Evolutionary conservation across 2,888 invertebrate species (phyloP), one percentile per base, ranked within the genome.

Genomic region (Lingula anatina): DNA sequence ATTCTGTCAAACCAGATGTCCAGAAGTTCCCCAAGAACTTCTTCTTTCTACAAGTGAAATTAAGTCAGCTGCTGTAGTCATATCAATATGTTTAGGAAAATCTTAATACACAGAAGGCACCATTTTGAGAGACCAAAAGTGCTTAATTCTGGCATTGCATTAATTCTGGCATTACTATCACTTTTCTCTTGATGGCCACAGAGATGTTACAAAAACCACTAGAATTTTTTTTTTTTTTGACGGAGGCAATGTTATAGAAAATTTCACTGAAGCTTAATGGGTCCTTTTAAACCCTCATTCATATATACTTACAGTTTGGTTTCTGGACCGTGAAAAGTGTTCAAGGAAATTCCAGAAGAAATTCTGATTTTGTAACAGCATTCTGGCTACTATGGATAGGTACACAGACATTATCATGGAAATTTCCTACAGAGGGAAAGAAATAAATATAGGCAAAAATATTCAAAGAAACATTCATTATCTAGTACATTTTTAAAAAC

Each of bases 1-100:
- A 91, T 87, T 75, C 85, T 86, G 55, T 84, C 83, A 5, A 89
- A 82, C 89, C 90, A 92, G 0, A 86, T 83, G 58, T 86, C 85
- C 43, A 91, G 76, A 36, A 74, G 48, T 23, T 54, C 52, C 23
- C 63, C 62, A 25, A 72, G 53, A 12, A 70, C 25, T 42, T 55
- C 48, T 37, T 61, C 57, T 36, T 57, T 59, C 71, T 73, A 57
- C 41, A 50, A 58, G 44, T 37, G 48, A 28, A 50, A 50, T 31
- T n/a, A n/a, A n/a, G n/a, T n/a, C n/a, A n/a, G n/a, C n/a, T n/a
- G n/a, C n/a, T n/a, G n/a, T n/a, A n/a, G n/a, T n/a, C n/a, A n/a
- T n/a, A n/a, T n/a, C n/a, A n/a, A n/a, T n/a, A n/a, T n/a, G n/a
- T n/a, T n/a, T n/a, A n/a, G n/a, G n/a, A n/a, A n/a, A n/a, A n/a